These are phyloP conservation scores for Sylvilagus bachmani DNA, from an alignment of 2,113 vertebrate genomes.

Conservation along the genomic window DNA sequence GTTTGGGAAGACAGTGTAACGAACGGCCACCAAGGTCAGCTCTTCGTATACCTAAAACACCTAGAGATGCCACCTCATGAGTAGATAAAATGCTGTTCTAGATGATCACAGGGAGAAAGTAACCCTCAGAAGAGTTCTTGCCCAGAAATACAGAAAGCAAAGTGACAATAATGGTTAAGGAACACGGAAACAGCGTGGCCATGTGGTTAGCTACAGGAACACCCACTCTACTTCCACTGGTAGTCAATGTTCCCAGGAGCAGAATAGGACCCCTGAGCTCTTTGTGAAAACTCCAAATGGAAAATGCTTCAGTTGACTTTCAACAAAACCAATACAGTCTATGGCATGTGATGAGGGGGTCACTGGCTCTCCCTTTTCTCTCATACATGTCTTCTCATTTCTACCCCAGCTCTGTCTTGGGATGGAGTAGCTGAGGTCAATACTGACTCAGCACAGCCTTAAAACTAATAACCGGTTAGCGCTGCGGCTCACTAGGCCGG, in stretches of 20 bases:
- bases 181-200: neutral
- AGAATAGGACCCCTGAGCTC: neutral
- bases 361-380: neutral
- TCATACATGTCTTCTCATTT: neutral
- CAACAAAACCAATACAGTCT: neutral
- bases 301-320: constrained; percentile 46
- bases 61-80: neutral
- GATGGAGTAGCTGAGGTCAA: neutral
- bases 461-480: neutral
- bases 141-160: neutral
- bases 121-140: neutral
- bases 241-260: neutral
- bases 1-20: neutral
- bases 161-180: neutral
- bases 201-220: neutral
- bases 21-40: neutral
- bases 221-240: neutral
- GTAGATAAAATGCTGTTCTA: neutral
- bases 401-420: neutral
- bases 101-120: neutral
- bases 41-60: neutral
- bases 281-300: constrained; percentile 21
- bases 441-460: neutral
- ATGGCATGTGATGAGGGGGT: neutral
- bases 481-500: too few species aligned